These are phyloP conservation scores for Coreius guichenoti DNA, from an alignment of 2,797 vertebrate species.

Conservation along the genomic window DNA sequence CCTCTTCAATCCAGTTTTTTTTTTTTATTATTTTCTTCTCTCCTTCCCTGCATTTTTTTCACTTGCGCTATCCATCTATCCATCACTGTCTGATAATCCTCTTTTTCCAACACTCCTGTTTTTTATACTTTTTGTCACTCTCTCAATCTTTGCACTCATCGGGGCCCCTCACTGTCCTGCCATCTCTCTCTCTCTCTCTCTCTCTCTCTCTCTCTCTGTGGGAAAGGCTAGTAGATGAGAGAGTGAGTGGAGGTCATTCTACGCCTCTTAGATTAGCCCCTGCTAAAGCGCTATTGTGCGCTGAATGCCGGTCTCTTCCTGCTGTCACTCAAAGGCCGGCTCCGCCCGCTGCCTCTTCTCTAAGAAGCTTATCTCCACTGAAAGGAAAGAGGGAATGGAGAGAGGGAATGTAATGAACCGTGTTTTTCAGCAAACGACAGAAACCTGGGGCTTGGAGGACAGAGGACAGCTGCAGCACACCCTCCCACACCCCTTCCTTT, in stretches of 20 bases:
- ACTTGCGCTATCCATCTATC: conserved; percentile 76
- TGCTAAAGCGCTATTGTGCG: conserved; percentile 99
- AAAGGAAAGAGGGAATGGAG: conserved; percentile 92
- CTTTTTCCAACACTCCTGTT: conserved; percentile 60
- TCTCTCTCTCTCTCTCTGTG: conserved; percentile 91
- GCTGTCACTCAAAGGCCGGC: conserved; percentile 99
- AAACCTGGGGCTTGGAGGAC: conserved; percentile 95
- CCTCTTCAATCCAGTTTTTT: not conserved
- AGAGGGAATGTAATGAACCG: conserved; percentile 99
- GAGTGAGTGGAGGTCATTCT: conserved; percentile 99
- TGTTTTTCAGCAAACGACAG: conserved; percentile 98
- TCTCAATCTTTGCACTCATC: conserved; percentile 54
- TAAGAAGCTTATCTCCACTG: conserved; percentile 99
- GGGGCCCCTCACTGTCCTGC: conserved; percentile 59
- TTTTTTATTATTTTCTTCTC: not conserved
- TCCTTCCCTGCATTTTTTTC: conserved; percentile 69
- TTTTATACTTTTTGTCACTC: conserved; percentile 71
- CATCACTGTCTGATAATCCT: conserved; percentile 65
- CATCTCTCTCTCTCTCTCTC: conserved; percentile 78
- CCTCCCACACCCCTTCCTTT: conserved; percentile 66
- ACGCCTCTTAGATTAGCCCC: conserved; percentile 99
- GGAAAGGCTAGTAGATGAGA: conserved; percentile 99
- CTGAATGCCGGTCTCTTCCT: conserved; percentile 99
- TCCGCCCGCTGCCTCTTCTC: conserved; percentile 98
- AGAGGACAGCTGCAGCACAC: conserved; percentile 95